These are phyloP conservation scores for Apodemus sylvaticus DNA, from an alignment of 2,113 vertebrate genomes.

Conservation along the genomic window DNA sequence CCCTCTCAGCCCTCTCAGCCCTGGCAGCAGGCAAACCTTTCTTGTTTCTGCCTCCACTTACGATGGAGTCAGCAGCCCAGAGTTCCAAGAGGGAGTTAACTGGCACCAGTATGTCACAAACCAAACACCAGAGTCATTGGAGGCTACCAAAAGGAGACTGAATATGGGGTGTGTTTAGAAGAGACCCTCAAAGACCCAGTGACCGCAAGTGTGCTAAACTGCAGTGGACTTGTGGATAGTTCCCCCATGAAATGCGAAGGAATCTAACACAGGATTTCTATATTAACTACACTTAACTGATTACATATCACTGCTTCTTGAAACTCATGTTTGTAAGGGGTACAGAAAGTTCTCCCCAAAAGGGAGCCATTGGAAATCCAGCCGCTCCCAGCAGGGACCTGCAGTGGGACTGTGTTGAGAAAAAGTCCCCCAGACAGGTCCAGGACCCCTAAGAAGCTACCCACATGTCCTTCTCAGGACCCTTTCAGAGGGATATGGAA, in stretches of 20 bases:
- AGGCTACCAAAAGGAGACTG: background rate
- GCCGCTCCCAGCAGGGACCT: background rate
- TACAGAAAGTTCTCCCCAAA: background rate
- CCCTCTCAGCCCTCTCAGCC: background rate
- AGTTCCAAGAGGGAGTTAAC: background rate
- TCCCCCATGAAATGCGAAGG: background rate
- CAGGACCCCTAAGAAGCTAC: background rate
- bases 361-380: background rate
- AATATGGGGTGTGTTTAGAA: background rate
- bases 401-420: background rate
- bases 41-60: too few species aligned
- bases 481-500: background rate
- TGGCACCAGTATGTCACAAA: background rate
- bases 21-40: rapidly evolving
- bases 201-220: background rate
- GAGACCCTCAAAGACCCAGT: background rate
- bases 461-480: rapidly evolving
- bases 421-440: background rate
- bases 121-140: background rate
- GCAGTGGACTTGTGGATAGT: background rate
- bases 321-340: background rate
- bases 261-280: background rate
- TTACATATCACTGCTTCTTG: rapidly evolving
- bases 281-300: background rate
- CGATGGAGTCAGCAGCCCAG: background rate